Conservation (phyloP, 2,797 vertebrate species). For the Gallinago solitaria region DNA sequence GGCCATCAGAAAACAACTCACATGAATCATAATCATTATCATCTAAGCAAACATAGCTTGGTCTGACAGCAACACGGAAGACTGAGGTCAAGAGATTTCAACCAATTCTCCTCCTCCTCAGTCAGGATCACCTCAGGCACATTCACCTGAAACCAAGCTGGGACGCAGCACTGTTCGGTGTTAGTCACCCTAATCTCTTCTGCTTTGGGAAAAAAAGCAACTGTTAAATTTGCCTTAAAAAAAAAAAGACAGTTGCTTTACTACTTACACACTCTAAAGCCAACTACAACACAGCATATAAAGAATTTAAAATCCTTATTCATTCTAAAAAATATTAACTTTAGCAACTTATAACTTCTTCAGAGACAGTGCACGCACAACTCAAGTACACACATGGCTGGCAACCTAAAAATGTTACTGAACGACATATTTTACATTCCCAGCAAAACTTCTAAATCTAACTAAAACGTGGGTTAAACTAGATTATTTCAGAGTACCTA, state of each 20-base stretch:
- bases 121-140: not conserved
- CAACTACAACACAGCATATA: not conserved
- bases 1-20: not conserved
- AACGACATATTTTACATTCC: not conserved
- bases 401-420: not conserved
- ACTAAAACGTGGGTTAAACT: not conserved
- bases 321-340: not conserved
- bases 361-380: not conserved
- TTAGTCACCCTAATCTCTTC: not conserved
- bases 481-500: not conserved
- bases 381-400: not conserved
- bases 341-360: not conserved
- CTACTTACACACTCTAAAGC: not conserved
- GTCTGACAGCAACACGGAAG: not conserved
- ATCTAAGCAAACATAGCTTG: not conserved
- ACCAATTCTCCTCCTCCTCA: not conserved
- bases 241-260: not conserved
- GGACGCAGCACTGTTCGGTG: no score
- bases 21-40: not conserved
- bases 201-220: not conserved
- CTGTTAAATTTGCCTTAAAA: not conserved
- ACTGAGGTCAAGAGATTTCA: not conserved
- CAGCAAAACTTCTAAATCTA: not conserved
- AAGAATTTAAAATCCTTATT: not conserved
- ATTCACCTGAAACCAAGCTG: not conserved